Evolutionary conservation across 2,888 invertebrate species (phyloP).

Genomic region (Steinernema hermaphroditum): DNA sequence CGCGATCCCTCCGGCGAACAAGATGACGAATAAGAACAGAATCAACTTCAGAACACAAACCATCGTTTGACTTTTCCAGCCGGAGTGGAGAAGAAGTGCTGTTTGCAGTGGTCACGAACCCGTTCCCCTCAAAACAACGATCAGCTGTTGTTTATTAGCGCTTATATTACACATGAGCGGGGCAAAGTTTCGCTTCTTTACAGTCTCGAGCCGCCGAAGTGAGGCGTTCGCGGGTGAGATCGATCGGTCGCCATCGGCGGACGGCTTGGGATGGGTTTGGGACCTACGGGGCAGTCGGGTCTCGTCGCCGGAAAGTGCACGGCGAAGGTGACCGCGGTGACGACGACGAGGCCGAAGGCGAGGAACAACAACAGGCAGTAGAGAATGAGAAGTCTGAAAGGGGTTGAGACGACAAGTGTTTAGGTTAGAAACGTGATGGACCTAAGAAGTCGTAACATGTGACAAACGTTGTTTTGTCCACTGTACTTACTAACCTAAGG

Average conservation of each 20-base stretch:
- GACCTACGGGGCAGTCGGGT: background rate
- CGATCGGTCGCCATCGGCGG: slow-evolving; percentile 2
- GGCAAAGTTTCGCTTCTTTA: background rate
- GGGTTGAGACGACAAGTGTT: background rate
- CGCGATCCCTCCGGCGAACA: background rate
- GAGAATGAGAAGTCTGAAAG: slow-evolving; percentile 39
- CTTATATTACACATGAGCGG: background rate
- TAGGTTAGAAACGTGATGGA: too few relatives aligned
- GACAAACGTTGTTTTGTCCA: too few relatives aligned
- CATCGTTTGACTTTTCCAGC: background rate
- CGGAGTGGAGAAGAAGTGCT: background rate
- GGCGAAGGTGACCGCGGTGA: background rate
- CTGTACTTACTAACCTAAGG: too few relatives aligned
- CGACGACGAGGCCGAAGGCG: slow-evolving; percentile 35
- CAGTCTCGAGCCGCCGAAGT: slow-evolving; percentile 13
- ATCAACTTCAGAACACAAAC: slow-evolving; percentile 28
- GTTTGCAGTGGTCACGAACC: background rate
- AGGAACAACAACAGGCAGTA: slow-evolving; percentile 39
- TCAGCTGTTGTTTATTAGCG: background rate
- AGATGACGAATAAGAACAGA: background rate
- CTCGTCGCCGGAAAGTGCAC: background rate
- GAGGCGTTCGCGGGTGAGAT: background rate
- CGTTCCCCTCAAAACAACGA: background rate
- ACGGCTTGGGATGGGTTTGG: too few relatives aligned
- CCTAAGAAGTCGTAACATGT: too few relatives aligned